Percentiles rank a stretch among this genome's conserved stretches.
phyloP scores from a whole-genome alignment of 2,888 invertebrate genomes.

The Ichneumoninae sp. region DNA sequence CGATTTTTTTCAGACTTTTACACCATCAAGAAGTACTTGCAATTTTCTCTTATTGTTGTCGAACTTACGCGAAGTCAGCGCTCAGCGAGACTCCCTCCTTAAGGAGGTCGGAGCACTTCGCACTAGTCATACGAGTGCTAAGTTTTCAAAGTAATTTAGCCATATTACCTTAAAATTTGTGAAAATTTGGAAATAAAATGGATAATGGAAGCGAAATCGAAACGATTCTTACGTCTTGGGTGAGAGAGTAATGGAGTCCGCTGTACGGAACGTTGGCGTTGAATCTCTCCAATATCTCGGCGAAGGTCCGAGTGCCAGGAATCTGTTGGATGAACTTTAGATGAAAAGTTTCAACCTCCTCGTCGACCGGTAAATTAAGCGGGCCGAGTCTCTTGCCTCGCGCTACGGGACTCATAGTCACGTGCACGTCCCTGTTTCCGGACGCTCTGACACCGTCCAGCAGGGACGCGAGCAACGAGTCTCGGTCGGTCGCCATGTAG shows the following conservation, averaged over 20 bases:
- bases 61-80: too few species aligned
- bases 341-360: constrained; percentile 97
- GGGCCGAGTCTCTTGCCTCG: constrained; percentile 96
- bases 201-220: constrained; percentile 46
- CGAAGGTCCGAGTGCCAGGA: constrained; percentile 88
- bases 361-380: constrained; percentile 95
- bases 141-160: background rate
- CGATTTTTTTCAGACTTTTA: too few species aligned
- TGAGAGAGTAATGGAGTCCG: constrained; percentile 97
- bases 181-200: background rate
- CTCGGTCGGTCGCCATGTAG: constrained; percentile 97
- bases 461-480: constrained; percentile 96
- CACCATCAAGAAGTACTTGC: too few species aligned
- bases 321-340: constrained; percentile 91
- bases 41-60: too few species aligned
- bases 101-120: background rate
- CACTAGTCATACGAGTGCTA: too few species aligned
- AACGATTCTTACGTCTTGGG: constrained; percentile 93
- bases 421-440: constrained; percentile 98
- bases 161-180: too few species aligned
- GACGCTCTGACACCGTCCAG: constrained; percentile 98
- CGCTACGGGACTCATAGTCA: constrained; percentile 93
- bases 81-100: background rate
- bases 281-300: constrained; percentile 96
- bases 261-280: constrained; percentile 99